phyloP scores from a whole-genome alignment of 2,113 vertebrate genomes.

The Acanthisitta chloris region DNA sequence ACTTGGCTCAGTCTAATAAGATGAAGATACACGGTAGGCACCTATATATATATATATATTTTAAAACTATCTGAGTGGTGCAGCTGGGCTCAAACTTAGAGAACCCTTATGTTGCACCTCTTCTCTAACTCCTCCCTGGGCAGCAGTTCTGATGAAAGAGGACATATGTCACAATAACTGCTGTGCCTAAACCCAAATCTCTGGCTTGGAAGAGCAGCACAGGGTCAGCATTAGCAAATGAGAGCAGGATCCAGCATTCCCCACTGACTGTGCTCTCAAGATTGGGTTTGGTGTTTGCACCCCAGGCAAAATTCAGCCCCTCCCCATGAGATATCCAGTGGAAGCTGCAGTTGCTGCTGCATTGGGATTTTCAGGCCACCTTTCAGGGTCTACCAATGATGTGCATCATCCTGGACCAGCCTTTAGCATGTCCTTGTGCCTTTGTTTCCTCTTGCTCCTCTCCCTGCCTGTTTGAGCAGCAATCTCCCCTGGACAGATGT shows the following conservation, averaged over 20 bases:
- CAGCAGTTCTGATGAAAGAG: background rate
- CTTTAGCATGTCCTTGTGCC: background rate
- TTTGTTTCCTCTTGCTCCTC: background rate
- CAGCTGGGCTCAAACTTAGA: conserved; percentile 9
- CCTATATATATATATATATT: background rate
- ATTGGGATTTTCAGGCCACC: background rate
- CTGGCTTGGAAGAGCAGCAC: background rate
- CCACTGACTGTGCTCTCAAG: background rate
- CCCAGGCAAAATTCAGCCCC: background rate
- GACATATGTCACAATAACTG: background rate
- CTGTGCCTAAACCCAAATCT: background rate
- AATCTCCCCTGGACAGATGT: background rate
- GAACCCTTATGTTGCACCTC: background rate
- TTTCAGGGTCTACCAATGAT: background rate
- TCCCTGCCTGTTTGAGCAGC: background rate
- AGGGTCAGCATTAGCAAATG: too few relatives aligned
- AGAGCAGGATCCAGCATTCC: background rate
- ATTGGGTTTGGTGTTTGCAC: background rate
- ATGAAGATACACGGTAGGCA: background rate
- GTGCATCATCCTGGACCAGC: background rate
- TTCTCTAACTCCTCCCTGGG: background rate
- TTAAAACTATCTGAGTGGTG: background rate
- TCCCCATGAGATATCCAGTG: background rate
- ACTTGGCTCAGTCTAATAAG: conserved; percentile 6
- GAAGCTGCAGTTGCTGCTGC: background rate